phyloP scores from a whole-genome alignment of 2,113 vertebrate species.

The Rhynchomys soricoides region DNA sequence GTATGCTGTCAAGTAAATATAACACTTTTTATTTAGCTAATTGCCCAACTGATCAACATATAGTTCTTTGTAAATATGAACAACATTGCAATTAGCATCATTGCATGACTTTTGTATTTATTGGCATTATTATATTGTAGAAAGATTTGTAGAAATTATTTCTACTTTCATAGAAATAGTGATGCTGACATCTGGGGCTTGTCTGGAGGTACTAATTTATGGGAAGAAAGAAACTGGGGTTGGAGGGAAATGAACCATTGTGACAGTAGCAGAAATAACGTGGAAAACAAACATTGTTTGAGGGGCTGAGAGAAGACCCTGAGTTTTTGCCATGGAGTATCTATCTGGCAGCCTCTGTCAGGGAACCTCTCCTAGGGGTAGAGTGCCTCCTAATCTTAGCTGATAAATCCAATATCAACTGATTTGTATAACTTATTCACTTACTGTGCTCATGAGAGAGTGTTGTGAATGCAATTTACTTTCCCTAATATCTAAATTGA shows the following conservation, averaged over 20 bases:
- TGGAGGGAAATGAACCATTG: background rate
- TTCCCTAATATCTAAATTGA: conserved; percentile 7
- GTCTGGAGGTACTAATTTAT: conserved; percentile 6
- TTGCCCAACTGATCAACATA: background rate
- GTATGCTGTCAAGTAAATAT: background rate
- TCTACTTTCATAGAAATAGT: background rate
- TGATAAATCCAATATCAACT: background rate
- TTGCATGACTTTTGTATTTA: conserved; percentile 1
- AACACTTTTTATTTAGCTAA: conserved; percentile 17
- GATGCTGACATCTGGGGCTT: background rate
- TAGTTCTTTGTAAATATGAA: background rate
- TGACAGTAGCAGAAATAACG: background rate
- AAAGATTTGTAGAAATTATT: conserved; percentile 20
- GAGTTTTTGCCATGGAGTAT: background rate
- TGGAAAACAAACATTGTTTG: background rate
- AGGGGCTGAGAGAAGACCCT: background rate
- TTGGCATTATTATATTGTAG: conserved; percentile 24
- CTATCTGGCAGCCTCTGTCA: background rate
- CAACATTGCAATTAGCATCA: background rate
- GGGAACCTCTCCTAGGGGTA: background rate
- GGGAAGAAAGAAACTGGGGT: conserved; percentile 14
- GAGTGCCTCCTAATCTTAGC: background rate
- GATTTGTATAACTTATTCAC: background rate
- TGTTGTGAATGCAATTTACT: background rate
- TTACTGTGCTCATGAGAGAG: background rate